Conservation (phyloP, 1,140 invertebrate species). For the Zaprionus lachaisei region DNA sequence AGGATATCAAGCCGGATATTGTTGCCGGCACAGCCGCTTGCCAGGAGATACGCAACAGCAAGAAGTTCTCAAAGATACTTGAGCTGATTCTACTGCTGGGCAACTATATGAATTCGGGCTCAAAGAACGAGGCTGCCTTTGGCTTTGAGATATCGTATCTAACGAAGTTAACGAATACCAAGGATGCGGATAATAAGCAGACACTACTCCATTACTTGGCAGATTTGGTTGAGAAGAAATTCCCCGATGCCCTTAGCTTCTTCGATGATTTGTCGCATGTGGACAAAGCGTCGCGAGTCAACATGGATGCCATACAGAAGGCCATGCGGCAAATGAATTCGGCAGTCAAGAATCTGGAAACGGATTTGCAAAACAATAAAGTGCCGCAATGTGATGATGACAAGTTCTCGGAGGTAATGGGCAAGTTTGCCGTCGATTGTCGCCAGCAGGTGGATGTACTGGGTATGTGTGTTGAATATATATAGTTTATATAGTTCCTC, state of each 20-base stretch:
- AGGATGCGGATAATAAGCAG: conserved; percentile 96
- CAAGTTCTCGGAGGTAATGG: conserved; percentile 93
- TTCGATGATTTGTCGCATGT: conserved; percentile 95
- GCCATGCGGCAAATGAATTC: conserved; percentile 94
- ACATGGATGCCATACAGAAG: conserved; percentile 94
- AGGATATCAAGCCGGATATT: conserved; percentile 97
- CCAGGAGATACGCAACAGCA: conserved; percentile 95
- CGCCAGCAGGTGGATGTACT: conserved; percentile 94
- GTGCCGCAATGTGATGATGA: conserved; percentile 92
- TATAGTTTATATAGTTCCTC: background rate
- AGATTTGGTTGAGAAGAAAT: conserved; percentile 94
- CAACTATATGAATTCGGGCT: conserved; percentile 98
- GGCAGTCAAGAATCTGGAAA: conserved; percentile 93
- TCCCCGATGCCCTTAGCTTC: conserved; percentile 93
- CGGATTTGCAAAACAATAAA: conserved; percentile 93
- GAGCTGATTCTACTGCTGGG: conserved; percentile 96
- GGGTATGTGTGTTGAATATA: conserved; percentile 83
- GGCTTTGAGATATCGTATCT: conserved; percentile 99
- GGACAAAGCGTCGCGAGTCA: conserved; percentile 92
- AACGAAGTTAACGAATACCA: conserved; percentile 97
- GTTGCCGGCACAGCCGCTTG: conserved; percentile 97
- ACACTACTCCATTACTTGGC: conserved; percentile 97
- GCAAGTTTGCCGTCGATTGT: conserved; percentile 91
- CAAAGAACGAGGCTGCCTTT: conserved; percentile 95
- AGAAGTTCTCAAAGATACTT: conserved; percentile 95